A percentile compares a stretch with the other conserved stretches of the same genome.
Conservation (phyloP, 2,797 vertebrate species). For the Sebastes steindachneri region DNA sequence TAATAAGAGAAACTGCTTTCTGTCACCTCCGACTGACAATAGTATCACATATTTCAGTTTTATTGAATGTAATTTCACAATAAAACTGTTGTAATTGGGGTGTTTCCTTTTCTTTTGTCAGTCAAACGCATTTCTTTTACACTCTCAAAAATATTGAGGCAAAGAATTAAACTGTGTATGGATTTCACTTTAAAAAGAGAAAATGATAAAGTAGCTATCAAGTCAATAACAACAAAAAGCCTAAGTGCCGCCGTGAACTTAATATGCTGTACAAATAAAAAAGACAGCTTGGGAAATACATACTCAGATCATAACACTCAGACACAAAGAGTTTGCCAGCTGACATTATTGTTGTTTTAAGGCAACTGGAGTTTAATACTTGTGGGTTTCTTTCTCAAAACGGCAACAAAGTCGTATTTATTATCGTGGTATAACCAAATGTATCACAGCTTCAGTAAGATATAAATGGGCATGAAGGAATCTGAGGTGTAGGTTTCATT, state of each 20-base stretch:
- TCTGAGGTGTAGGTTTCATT: background rate
- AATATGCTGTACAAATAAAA: background rate
- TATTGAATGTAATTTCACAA: background rate
- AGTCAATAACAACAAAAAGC: slow-evolving; percentile 2
- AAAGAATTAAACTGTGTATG: background rate
- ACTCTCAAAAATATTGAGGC: background rate
- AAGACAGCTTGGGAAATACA: background rate
- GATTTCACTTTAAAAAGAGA: background rate
- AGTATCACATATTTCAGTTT: background rate
- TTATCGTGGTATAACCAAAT: background rate
- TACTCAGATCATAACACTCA: background rate
- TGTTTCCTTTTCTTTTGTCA: background rate
- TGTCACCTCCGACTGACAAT: background rate
- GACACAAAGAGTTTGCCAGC: background rate
- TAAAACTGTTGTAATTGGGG: background rate
- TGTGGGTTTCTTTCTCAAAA: background rate
- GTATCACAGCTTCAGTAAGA: background rate
- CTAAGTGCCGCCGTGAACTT: background rate
- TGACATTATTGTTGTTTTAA: slow-evolving; percentile 3
- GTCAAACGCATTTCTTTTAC: background rate
- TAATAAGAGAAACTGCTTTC: background rate
- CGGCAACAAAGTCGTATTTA: background rate
- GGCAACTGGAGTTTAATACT: background rate
- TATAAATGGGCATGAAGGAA: background rate
- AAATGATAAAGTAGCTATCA: background rate